These are phyloP conservation scores for Sandelia bainsii DNA, from an alignment of 2,797 vertebrate species.

Conservation along the genomic window DNA sequence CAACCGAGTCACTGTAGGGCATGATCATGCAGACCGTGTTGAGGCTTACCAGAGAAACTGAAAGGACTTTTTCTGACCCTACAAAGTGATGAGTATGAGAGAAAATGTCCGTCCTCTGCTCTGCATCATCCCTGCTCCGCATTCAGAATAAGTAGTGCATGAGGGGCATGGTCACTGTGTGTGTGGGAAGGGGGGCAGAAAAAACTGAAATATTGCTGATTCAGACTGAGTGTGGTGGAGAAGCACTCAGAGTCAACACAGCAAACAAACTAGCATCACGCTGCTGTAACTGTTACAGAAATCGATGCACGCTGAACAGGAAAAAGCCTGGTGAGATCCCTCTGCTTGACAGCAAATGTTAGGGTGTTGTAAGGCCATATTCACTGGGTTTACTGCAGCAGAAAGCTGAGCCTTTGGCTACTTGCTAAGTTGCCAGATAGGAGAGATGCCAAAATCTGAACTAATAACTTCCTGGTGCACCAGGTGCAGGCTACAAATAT, in stretches of 20 bases:
- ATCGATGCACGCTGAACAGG: neutral
- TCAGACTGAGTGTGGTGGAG: slow-evolving; percentile 42
- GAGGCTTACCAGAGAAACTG: slow-evolving; percentile 36
- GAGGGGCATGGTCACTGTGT: slow-evolving; percentile 17
- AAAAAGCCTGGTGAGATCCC: neutral
- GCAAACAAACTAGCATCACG: slow-evolving; percentile 20
- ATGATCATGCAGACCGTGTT: slow-evolving; percentile 60
- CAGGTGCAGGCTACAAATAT: neutral
- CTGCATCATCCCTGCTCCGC: slow-evolving; percentile 34
- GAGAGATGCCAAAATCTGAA: neutral
- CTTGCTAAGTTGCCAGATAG: neutral
- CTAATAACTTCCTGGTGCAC: neutral
- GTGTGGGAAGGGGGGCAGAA: slow-evolving; percentile 7
- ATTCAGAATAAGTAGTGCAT: slow-evolving; percentile 51
- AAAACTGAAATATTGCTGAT: slow-evolving; percentile 59
- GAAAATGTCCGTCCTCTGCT: slow-evolving; percentile 48
- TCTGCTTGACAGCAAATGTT: slow-evolving; percentile 17
- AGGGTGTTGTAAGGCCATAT: slow-evolving; percentile 11
- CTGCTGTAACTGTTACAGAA: slow-evolving; percentile 21
- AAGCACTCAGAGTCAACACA: slow-evolving; percentile 33
- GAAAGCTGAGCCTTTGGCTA: neutral
- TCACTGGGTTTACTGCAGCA: slow-evolving; percentile 4
- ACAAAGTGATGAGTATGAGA: slow-evolving; percentile 63
- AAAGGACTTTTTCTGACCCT: slow-evolving; percentile 59
- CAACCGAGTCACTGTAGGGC: slow-evolving; percentile 46